Conservation (phyloP, 2,888 invertebrate genomes). For the Lasioglossum morio region DNA sequence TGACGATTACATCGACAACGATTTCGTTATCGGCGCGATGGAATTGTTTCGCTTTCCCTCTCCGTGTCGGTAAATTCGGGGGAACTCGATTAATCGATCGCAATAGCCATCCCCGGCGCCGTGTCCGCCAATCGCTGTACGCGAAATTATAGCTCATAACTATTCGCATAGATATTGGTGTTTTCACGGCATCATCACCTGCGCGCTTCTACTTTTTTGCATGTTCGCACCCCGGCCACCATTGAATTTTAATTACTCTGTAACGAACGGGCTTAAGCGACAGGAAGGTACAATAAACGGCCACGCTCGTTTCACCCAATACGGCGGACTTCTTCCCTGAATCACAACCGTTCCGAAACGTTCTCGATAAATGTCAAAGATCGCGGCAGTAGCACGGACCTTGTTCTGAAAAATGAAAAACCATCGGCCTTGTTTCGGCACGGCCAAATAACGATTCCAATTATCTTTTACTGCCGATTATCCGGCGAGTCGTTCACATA, state of each 20-base stretch:
- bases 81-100: slow-evolving; percentile 52
- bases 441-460: slow-evolving; percentile 22
- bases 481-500: slow-evolving; percentile 42
- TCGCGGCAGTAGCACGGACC: neutral
- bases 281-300: slow-evolving; percentile 37
- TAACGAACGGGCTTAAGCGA: slow-evolving; percentile 48
- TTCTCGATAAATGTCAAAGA: neutral
- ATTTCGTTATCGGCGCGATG: slow-evolving; percentile 21
- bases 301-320: neutral
- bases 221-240: slow-evolving; percentile 27
- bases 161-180: slow-evolving; percentile 60
- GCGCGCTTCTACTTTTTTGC: slow-evolving; percentile 30
- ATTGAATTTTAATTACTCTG: slow-evolving; percentile 60
- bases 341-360: neutral
- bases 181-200: slow-evolving; percentile 33
- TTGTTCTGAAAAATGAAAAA: neutral
- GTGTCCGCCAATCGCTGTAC: slow-evolving; percentile 36
- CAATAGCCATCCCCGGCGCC: slow-evolving; percentile 35
- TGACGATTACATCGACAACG: slow-evolving; percentile 27
- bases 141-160: slow-evolving; percentile 65
- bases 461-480: slow-evolving; percentile 50
- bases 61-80: slow-evolving; percentile 22
- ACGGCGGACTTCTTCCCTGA: neutral
- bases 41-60: slow-evolving; percentile 26
- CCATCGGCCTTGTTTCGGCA: neutral